These are phyloP conservation scores for Buphagus erythrorhynchus DNA, from an alignment of 2,797 vertebrate species.

Conservation along the genomic window DNA sequence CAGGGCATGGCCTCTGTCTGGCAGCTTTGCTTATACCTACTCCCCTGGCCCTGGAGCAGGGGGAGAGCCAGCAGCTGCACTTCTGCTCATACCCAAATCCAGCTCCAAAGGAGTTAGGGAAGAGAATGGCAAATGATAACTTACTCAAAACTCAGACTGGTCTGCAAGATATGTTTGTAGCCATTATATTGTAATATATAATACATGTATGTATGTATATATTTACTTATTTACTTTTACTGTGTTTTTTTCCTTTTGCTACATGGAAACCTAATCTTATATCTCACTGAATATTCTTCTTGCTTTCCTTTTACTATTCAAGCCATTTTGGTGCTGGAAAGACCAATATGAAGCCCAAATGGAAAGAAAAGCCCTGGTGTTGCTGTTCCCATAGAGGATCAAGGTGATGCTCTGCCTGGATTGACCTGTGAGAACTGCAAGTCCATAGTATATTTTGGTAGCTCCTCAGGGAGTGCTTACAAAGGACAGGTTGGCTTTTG, in stretches of 20 bases:
- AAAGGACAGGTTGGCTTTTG: not conserved
- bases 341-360: not conserved
- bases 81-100: not conserved
- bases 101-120: not conserved
- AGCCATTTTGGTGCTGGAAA: not conserved
- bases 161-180: not conserved
- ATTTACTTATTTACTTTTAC: not conserved
- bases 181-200: not conserved
- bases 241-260: not conserved
- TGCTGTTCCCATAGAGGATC: not conserved
- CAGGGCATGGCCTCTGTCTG: not conserved
- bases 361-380: not conserved
- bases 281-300: not conserved
- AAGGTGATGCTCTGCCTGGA: not conserved
- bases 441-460: not conserved
- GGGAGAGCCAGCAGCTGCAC: not conserved
- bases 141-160: not conserved
- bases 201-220: not conserved
- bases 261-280: not conserved
- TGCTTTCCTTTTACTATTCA: not conserved
- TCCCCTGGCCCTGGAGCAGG: rapidly evolving
- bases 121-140: not conserved
- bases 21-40: not conserved
- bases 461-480: not conserved
- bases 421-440: not conserved